phyloP scores from a whole-genome alignment of 2,888 invertebrate species.

The Acholoe squamosa region DNA sequence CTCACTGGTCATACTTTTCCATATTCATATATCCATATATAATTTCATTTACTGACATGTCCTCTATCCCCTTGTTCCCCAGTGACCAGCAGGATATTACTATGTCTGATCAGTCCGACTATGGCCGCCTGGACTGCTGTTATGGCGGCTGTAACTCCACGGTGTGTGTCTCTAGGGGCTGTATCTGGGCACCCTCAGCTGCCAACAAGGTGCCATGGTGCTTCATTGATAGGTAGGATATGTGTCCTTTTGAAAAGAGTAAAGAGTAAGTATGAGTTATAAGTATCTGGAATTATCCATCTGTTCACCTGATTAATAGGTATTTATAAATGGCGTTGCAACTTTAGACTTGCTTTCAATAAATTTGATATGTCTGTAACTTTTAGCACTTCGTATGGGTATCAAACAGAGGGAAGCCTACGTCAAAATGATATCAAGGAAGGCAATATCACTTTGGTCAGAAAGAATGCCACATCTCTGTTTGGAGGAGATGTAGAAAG shows the following conservation, averaged over 20 bases:
- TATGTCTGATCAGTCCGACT: slow-evolving; percentile 1
- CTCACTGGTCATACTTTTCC: too few species aligned
- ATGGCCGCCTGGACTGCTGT: slow-evolving; percentile 44
- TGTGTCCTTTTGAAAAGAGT: too few species aligned
- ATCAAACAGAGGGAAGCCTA: not conserved
- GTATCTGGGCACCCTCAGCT: slow-evolving; percentile 13
- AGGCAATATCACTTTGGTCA: not conserved
- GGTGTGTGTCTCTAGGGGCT: not conserved
- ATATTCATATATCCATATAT: too few species aligned
- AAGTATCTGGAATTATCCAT: too few species aligned
- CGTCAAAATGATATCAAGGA: not conserved
- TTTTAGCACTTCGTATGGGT: slow-evolving; percentile 21
- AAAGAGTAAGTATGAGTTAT: too few species aligned
- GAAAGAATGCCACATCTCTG: not conserved
- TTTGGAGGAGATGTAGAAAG: slow-evolving; percentile 26
- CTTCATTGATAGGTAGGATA: slow-evolving; percentile 6
- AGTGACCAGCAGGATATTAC: not conserved
- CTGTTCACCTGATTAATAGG: too few species aligned
- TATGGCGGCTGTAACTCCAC: not conserved
- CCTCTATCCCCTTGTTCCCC: too few species aligned
- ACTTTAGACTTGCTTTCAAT: too few species aligned
- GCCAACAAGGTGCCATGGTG: slow-evolving; percentile 45
- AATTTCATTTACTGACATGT: too few species aligned
- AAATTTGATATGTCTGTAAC: not conserved
- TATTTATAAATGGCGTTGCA: too few species aligned